Evolutionary conservation across 2,797 vertebrate species (phyloP).

Genomic region (Poliocrania exsul): DNA sequence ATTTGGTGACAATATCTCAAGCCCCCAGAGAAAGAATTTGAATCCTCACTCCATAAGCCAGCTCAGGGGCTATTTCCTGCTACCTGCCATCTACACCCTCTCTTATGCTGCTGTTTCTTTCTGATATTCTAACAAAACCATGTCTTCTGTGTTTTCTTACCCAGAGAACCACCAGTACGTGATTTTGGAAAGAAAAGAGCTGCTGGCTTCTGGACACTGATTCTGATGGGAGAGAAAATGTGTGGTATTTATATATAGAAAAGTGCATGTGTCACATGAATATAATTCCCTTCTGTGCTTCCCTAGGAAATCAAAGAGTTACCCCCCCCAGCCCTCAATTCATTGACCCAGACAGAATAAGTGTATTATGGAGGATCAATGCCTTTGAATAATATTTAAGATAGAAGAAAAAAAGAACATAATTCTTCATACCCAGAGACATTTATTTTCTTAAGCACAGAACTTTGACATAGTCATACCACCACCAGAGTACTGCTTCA

Average conservation of each 20-base stretch:
- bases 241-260: neutral
- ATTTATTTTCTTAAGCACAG: neutral
- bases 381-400: neutral
- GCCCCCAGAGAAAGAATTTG: neutral
- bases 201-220: constrained; percentile 88
- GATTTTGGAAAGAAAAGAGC: constrained; percentile 91
- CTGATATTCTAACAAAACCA: neutral
- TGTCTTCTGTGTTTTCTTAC: constrained; percentile 78
- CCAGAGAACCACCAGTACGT: constrained; percentile 96
- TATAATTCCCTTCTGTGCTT: neutral
- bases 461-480: neutral
- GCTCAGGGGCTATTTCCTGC: neutral
- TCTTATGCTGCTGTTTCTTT: neutral
- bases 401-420: neutral
- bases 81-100: neutral
- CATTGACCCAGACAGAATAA: neutral
- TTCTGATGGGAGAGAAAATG: constrained; percentile 82
- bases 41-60: neutral
- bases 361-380: neutral
- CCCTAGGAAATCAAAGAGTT: neutral
- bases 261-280: neutral
- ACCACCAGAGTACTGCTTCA: neutral
- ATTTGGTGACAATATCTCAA: neutral
- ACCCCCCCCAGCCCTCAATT: neutral
- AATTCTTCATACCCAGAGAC: neutral